These are phyloP conservation scores for Lasius fuliginosus DNA, from an alignment of 2,888 invertebrate species.

Conservation along the genomic window DNA sequence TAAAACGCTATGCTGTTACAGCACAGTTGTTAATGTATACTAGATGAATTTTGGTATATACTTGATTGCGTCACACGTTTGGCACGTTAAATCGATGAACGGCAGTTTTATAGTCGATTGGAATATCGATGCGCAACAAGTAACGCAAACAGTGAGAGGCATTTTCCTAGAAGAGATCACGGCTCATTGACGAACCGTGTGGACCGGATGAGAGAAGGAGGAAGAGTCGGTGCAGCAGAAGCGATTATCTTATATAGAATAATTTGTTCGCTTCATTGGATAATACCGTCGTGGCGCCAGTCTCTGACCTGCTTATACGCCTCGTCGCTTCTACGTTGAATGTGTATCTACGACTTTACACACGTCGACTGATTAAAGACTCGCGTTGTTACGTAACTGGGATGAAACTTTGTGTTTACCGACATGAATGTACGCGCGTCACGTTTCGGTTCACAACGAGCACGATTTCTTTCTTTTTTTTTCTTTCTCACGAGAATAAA, in stretches of 20 bases:
- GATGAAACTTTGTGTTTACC: conserved; percentile 40
- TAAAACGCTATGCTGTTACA: not conserved
- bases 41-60: conserved; percentile 26
- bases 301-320: conserved; percentile 70
- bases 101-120: conserved; percentile 51
- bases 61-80: conserved; percentile 10
- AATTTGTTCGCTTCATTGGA: conserved; percentile 79
- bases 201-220: conserved; percentile 66
- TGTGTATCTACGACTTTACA: conserved; percentile 59
- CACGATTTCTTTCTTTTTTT: conserved; percentile 43
- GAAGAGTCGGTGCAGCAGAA: conserved; percentile 68
- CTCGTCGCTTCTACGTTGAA: conserved; percentile 62
- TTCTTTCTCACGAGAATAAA: not conserved
- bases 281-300: conserved; percentile 81
- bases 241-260: conserved; percentile 79
- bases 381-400: conserved; percentile 48
- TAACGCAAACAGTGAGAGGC: conserved; percentile 48
- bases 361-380: conserved; percentile 41
- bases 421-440: conserved; percentile 36
- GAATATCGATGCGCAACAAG: conserved; percentile 50
- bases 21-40: conserved; percentile 20
- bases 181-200: conserved; percentile 61
- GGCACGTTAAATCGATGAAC: conserved; percentile 21
- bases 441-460: conserved; percentile 51
- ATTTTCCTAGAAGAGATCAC: conserved; percentile 72